phyloP scores from a whole-genome alignment of 35 echinoderm and acorn worm species.

The Hemicentrotus pulcherrimus region DNA sequence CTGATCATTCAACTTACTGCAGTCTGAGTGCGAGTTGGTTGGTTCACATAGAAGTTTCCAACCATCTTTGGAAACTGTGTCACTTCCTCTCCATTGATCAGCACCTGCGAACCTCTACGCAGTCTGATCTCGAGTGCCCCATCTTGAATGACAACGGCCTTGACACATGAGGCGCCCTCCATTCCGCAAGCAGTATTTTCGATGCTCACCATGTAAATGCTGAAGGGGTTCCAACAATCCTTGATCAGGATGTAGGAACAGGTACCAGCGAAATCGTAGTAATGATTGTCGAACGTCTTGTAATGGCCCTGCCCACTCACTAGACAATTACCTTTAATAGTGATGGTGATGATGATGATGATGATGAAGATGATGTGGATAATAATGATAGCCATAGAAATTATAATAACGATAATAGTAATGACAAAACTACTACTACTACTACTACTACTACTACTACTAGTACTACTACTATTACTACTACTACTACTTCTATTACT shows the following conservation, averaged over 20 bases:
- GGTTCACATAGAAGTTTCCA: slow-evolving; percentile 58
- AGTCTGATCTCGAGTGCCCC: slow-evolving; percentile 38
- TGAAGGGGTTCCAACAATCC: slow-evolving; percentile 65
- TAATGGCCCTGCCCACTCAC: slow-evolving; percentile 81
- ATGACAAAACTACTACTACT: too few species aligned
- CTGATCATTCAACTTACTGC: slow-evolving; percentile 54
- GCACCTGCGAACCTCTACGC: slow-evolving; percentile 35
- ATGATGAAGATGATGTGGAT: not conserved
- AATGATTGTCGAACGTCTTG: slow-evolving; percentile 72
- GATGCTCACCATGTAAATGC: slow-evolving; percentile 52
- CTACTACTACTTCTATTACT: too few species aligned
- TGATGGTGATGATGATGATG: not conserved
- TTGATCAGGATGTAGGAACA: slow-evolving; percentile 72
- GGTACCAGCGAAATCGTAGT: slow-evolving; percentile 71
- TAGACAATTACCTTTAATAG: slow-evolving; percentile 63
- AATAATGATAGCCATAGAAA: too few species aligned
- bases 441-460: too few species aligned
- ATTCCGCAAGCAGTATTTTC: slow-evolving; percentile 68
- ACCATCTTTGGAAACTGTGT: slow-evolving; percentile 46
- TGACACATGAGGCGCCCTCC: slow-evolving; percentile 63
- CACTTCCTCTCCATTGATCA: slow-evolving; percentile 47
- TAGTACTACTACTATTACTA: too few species aligned
- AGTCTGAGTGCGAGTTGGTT: slow-evolving; percentile 50
- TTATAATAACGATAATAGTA: too few species aligned
- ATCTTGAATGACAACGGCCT: slow-evolving; percentile 62